Percentiles rank a stretch among this genome's conserved stretches.
Conservation (phyloP, 1,140 invertebrate species). For the Atta colombica region DNA sequence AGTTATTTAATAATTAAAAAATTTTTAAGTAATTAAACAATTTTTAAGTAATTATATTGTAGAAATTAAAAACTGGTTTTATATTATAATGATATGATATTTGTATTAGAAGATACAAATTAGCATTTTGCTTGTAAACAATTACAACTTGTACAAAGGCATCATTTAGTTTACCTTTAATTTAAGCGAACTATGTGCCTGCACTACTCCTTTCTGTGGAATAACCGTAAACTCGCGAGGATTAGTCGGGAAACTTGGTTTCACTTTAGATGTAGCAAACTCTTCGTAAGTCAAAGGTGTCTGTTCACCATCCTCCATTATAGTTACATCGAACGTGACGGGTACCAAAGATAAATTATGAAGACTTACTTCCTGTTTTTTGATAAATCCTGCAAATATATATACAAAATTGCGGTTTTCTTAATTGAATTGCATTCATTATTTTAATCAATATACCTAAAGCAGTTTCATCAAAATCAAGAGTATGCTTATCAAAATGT, state of each 20-base stretch:
- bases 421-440: slow-evolving; percentile 13
- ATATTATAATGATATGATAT: background rate
- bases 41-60: background rate
- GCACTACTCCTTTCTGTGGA: slow-evolving; percentile 76
- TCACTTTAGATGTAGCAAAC: slow-evolving; percentile 71
- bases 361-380: slow-evolving; percentile 71
- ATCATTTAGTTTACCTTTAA: slow-evolving; percentile 72
- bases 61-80: background rate
- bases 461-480: slow-evolving; percentile 83
- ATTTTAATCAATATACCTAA: slow-evolving; percentile 74
- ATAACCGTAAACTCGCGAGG: slow-evolving; percentile 80
- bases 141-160: background rate
- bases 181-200: slow-evolving; percentile 69
- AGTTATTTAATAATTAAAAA: background rate
- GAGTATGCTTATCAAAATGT: slow-evolving; percentile 78
- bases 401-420: background rate
- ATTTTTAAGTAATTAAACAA: background rate
- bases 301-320: slow-evolving; percentile 80
- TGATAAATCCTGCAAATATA: slow-evolving; percentile 76
- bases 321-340: slow-evolving; percentile 74
- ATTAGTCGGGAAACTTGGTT: slow-evolving; percentile 71
- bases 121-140: background rate
- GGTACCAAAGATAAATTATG: slow-evolving; percentile 79
- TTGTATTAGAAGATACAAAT: background rate
- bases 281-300: slow-evolving; percentile 75